phyloP scores from a whole-genome alignment of 2,888 invertebrate species.

The Drosophila macrospina region DNA sequence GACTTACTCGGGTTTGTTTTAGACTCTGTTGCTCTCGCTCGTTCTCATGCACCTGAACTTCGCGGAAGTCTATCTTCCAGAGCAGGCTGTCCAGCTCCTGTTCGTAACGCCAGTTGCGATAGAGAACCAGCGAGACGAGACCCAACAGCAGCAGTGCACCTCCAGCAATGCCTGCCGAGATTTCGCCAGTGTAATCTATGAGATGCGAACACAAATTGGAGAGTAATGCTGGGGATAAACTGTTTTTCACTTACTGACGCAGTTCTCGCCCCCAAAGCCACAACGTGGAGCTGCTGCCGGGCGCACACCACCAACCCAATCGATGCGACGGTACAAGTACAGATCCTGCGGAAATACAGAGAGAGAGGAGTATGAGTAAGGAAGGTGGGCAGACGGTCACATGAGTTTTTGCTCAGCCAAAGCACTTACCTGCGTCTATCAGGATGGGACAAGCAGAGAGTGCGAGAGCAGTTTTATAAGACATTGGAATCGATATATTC shows the following conservation, averaged over 20 bases:
- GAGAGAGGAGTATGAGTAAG: not conserved
- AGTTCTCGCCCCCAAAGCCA: conserved; percentile 96
- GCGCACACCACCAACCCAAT: conserved; percentile 90
- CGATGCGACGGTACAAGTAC: conserved; percentile 89
- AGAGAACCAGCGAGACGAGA: conserved; percentile 91
- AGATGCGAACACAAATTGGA: too few species aligned
- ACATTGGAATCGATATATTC: not conserved
- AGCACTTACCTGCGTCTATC: conserved; percentile 71
- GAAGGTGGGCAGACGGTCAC: not conserved
- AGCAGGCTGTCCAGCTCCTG: conserved; percentile 96
- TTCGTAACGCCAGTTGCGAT: conserved; percentile 97
- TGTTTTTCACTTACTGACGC: conserved; percentile 91
- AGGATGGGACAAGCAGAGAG: conserved; percentile 32
- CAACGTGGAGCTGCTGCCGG: conserved; percentile 95
- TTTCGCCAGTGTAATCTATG: conserved; percentile 92
- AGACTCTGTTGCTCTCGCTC: conserved; percentile 86
- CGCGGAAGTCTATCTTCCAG: conserved; percentile 97
- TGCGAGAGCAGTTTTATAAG: conserved; percentile 33
- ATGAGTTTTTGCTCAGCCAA: conserved; percentile 24
- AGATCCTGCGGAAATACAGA: conserved; percentile 88
- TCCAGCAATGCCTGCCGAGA: conserved; percentile 92
- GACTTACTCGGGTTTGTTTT: conserved; percentile 83
- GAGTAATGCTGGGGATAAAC: not conserved
- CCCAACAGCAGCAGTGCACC: conserved; percentile 90
- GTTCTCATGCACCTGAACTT: conserved; percentile 90